A percentile compares a stretch with the other conserved stretches of the same genome.
These are phyloP conservation scores for Merops nubicus DNA, from an alignment of 2,113 vertebrate genomes.

Conservation along the genomic window DNA sequence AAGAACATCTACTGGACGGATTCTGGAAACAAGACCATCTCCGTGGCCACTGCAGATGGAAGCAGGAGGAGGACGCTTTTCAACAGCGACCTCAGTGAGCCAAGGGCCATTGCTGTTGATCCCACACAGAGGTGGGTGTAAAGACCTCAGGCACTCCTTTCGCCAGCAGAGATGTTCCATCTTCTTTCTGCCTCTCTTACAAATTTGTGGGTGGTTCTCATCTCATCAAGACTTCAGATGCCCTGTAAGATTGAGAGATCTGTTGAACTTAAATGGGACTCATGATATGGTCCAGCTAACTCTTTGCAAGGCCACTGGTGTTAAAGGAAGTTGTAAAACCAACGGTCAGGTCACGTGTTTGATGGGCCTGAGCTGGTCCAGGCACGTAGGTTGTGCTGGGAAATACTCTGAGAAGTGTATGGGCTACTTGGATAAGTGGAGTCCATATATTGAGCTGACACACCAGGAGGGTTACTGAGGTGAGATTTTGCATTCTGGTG, in stretches of 20 bases:
- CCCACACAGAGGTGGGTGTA: slow-evolving; percentile 88
- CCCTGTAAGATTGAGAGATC: background rate
- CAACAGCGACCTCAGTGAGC: slow-evolving; percentile 87
- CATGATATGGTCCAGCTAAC: background rate
- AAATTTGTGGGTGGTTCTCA: background rate
- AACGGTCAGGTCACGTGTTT: background rate
- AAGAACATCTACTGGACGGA: slow-evolving; percentile 99
- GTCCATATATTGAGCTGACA: background rate
- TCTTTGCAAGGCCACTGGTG: background rate
- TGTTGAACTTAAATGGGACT: background rate
- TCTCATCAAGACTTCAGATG: background rate
- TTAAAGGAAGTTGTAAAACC: background rate
- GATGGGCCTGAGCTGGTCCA: background rate
- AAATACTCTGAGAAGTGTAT: background rate
- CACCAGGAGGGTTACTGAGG: background rate
- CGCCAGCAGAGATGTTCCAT: rapidly evolving
- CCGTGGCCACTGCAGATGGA: slow-evolving; percentile 90
- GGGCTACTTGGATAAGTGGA: background rate
- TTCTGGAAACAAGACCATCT: slow-evolving; percentile 95
- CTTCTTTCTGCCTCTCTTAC: background rate
- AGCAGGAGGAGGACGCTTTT: slow-evolving; percentile 89
- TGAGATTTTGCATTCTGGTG: background rate
- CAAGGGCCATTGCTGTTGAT: slow-evolving; percentile 93
- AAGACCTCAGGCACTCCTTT: background rate
- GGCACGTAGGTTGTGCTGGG: background rate